Base-by-base conservation (phyloP, 2,888 invertebrate genomes). In the Acrocyrtus sp. region DNA sequence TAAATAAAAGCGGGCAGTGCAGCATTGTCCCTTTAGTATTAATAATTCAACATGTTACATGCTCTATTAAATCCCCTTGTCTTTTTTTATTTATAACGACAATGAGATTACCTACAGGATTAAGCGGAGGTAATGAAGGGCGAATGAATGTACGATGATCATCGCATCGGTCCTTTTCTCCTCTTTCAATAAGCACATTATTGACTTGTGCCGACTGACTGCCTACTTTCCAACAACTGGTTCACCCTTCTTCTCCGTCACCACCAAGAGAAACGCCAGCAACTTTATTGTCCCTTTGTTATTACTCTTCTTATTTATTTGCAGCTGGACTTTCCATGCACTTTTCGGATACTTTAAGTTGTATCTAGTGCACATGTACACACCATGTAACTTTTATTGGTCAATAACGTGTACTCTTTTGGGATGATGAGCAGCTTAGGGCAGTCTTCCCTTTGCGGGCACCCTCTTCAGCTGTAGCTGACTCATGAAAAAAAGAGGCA, bases 1-100 rank as follows among this genome's bases (percentile, higher is more conserved):
- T 6, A 48, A 48, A 48, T 19, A 48, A 21, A 19, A 12, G 12
- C 21, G 17, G 12, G 12, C 21, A 21, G 12, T 48, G 48, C 22
- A 48, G 21, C 48, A 34, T 45, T 45, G 15, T 17, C 26, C 21
- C 24, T 24, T n/a, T 47, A 47, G 3, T 10, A 51, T 51, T 26
- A 26, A n/a, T 26, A 51, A 21, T 15, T 12, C 19, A 26, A 51
- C 1, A 51, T 51, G 51, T 51, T 22, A n/a, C 26, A 51, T 26
- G 51, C 24, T 51, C 51, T 8, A 54, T 54, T 54, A 54, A 54
- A 54, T n/a, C 39, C 39, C 19, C 51, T 54, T 39, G 29, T 54
- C 12, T 51, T n/a, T 54, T 34, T 34, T 34, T 34, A 34, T 34
- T 34, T 34, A 34, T 12, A 34, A 34, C 34, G 34, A 34, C 34